These are phyloP conservation scores for Heliconius nattereri DNA, from an alignment of 1,140 invertebrate genomes.

Conservation along the genomic window DNA sequence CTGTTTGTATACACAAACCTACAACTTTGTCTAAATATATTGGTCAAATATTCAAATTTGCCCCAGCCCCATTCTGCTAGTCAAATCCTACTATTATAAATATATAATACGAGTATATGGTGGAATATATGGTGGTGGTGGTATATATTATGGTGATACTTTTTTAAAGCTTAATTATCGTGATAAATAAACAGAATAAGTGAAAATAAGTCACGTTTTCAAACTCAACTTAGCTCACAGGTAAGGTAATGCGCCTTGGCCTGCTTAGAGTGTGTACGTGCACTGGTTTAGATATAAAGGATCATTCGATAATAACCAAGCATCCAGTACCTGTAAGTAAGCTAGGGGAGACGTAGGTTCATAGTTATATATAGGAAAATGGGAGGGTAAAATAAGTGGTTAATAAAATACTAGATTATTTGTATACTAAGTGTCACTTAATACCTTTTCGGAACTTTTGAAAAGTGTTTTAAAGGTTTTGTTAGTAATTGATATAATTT, in stretches of 20 bases:
- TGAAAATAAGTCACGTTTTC: neutral
- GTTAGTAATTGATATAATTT: too few relatives aligned
- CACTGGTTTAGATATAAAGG: neutral
- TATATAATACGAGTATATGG: too few relatives aligned
- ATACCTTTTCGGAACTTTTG: too few relatives aligned
- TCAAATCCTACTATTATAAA: too few relatives aligned
- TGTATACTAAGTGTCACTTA: neutral
- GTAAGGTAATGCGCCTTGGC: neutral
- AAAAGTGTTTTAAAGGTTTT: too few relatives aligned
- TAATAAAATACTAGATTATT: neutral
- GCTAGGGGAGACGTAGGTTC: neutral
- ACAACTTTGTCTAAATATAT: too few relatives aligned
- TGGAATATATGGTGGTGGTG: too few relatives aligned
- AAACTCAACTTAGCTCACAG: neutral
- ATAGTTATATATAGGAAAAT: neutral
- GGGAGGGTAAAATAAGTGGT: neutral
- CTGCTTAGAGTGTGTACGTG: slow-evolving; percentile 10
- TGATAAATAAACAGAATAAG: neutral
- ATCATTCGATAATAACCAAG: neutral
- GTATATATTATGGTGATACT: too few relatives aligned
- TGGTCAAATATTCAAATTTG: too few relatives aligned
- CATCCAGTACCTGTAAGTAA: neutral
- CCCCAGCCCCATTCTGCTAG: too few relatives aligned
- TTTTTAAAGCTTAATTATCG: neutral
- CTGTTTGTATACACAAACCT: too few relatives aligned